Evolutionary conservation across 2,888 invertebrate species (phyloP).

Genomic region (Teleiodes luculella): DNA sequence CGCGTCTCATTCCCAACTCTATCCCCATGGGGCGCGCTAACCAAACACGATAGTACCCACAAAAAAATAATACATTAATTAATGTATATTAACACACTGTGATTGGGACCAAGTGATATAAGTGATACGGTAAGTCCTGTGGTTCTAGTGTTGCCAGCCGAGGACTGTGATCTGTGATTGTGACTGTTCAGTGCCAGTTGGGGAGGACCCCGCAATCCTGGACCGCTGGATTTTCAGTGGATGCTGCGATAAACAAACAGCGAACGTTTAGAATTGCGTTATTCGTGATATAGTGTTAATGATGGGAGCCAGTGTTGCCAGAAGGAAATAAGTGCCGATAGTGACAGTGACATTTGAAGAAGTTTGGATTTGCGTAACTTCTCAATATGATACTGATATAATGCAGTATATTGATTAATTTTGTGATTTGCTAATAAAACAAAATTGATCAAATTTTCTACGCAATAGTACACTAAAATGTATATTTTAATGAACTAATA

Average conservation of each 20-base stretch:
- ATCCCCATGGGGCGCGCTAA: conserved; percentile 77
- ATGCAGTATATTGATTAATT: too few relatives aligned
- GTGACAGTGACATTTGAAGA: conserved; percentile 2
- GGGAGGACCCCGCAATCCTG: background rate
- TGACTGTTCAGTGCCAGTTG: conserved; percentile 59
- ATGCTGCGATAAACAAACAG: conserved; percentile 19
- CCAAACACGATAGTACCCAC: conserved; percentile 66
- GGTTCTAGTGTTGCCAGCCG: conserved; percentile 46
- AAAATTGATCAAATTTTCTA: too few relatives aligned
- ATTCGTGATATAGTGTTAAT: conserved; percentile 16
- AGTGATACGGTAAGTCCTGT: conserved; percentile 76
- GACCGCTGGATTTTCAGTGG: conserved; percentile 30
- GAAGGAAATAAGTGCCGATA: conserved; percentile 34
- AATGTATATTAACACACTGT: conserved; percentile 53
- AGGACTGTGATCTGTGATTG: conserved; percentile 68
- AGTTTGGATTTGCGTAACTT: background rate
- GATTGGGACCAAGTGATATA: conserved; percentile 72
- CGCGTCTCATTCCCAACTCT: conserved; percentile 66
- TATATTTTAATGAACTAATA: too few relatives aligned
- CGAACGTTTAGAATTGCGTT: conserved; percentile 18
- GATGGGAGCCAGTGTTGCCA: conserved; percentile 54
- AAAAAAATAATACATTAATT: conserved; percentile 50
- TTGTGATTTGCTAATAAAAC: too few relatives aligned
- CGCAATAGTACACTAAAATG: too few relatives aligned
- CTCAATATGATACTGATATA: background rate